Percentiles rank a stretch among this genome's conserved stretches.
Evolutionary conservation across 2,797 vertebrate species (phyloP).

Genomic region (Sciurus vulgaris): DNA sequence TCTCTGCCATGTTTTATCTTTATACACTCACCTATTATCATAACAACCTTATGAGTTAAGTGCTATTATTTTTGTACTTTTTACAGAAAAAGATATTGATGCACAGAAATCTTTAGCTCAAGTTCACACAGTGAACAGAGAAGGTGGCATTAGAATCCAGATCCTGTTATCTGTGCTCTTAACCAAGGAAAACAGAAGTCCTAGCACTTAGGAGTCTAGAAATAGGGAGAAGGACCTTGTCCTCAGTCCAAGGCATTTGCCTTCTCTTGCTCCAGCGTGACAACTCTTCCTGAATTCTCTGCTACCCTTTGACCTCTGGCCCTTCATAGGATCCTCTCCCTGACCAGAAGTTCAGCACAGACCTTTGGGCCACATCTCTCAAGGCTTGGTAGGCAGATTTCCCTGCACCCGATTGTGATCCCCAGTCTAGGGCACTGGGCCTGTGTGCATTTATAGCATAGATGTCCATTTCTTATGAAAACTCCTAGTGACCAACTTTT

Average conservation of each 20-base stretch:
- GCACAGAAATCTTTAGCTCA: neutral
- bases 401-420: neutral
- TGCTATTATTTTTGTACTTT: neutral
- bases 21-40: neutral
- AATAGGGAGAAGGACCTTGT: neutral
- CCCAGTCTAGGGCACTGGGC: neutral
- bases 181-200: neutral
- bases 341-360: neutral
- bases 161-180: neutral
- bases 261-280: neutral
- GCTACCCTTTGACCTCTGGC: neutral
- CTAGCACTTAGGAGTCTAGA: neutral
- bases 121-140: neutral
- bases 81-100: neutral
- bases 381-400: neutral
- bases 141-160: neutral
- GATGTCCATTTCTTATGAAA: neutral
- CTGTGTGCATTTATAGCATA: neutral
- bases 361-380: neutral
- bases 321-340: accelerated
- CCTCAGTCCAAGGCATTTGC: neutral
- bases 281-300: neutral
- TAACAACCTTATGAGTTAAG: neutral
- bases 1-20: neutral
- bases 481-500: neutral